Percentiles rank a stretch among this genome's conserved stretches.
Evolutionary conservation across 1,140 invertebrate genomes (phyloP).

Genomic region (Drosophila ananassae): DNA sequence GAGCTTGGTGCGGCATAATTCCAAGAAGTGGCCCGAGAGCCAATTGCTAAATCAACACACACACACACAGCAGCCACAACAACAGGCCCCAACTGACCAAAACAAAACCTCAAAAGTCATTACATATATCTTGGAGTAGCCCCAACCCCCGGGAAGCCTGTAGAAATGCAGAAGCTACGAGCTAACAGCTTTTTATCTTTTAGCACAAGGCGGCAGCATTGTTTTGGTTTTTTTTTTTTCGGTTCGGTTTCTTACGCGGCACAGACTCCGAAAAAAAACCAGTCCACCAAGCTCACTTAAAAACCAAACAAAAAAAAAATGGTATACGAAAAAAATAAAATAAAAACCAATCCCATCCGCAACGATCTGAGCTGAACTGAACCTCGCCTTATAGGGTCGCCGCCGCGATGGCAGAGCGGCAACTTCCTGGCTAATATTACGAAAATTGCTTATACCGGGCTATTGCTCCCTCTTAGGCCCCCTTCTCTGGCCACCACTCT

Average conservation of each 20-base stretch:
- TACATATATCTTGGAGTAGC: slow-evolving; percentile 72
- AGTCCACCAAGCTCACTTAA: slow-evolving; percentile 34
- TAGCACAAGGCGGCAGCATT: slow-evolving; percentile 71
- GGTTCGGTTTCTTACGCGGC: slow-evolving; percentile 37
- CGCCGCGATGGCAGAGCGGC: slow-evolving; percentile 63
- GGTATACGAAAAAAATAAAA: not conserved
- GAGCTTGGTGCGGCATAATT: slow-evolving; percentile 68
- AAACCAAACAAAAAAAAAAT: slow-evolving; percentile 22
- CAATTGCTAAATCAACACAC: slow-evolving; percentile 76
- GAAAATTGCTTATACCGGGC: slow-evolving; percentile 77
- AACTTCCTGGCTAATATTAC: slow-evolving; percentile 82
- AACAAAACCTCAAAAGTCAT: slow-evolving; percentile 81
- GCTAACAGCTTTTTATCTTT: slow-evolving; percentile 83
- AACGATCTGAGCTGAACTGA: slow-evolving; percentile 21
- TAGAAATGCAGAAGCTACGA: slow-evolving; percentile 83
- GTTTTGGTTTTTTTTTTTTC: slow-evolving; percentile 28
- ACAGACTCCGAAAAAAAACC: slow-evolving; percentile 43
- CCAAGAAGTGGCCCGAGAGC: slow-evolving; percentile 60
- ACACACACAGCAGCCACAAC: slow-evolving; percentile 2
- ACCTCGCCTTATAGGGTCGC: slow-evolving; percentile 69
- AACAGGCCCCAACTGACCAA: slow-evolving; percentile 56
- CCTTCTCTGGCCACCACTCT: slow-evolving; percentile 2
- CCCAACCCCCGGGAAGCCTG: slow-evolving; percentile 18
- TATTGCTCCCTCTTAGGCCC: slow-evolving; percentile 30
- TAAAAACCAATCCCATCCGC: slow-evolving; percentile 12